A percentile compares a stretch with the other conserved stretches of the same genome.
Evolutionary conservation across 2,888 invertebrate species (phyloP).

Genomic region (Arctia plantaginis): DNA sequence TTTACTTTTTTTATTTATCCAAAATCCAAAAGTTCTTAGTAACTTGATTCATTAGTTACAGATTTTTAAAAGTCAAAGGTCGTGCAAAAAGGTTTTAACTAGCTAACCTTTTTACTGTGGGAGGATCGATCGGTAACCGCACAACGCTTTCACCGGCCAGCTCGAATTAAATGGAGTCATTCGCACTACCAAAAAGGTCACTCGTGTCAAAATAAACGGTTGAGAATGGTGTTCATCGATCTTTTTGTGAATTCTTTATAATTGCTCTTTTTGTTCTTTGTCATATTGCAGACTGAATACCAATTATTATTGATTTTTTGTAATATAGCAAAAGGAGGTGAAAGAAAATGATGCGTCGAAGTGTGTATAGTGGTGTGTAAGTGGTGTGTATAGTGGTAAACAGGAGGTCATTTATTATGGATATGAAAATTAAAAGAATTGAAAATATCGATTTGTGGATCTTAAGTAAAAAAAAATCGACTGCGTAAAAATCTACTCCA

Average conservation of each 20-base stretch:
- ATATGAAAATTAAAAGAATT: too few relatives aligned
- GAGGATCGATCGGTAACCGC: slow-evolving; percentile 34
- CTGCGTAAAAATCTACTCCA: too few relatives aligned
- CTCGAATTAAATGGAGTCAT: slow-evolving; percentile 34
- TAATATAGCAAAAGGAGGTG: too few relatives aligned
- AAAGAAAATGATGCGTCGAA: too few relatives aligned
- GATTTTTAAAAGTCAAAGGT: neutral
- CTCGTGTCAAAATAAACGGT: neutral
- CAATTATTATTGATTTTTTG: too few relatives aligned
- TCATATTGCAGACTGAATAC: neutral
- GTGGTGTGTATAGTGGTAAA: too few relatives aligned
- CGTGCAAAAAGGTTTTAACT: slow-evolving; percentile 24
- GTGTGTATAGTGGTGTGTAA: too few relatives aligned
- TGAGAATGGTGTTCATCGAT: neutral
- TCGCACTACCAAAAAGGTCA: neutral
- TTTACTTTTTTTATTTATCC: neutral
- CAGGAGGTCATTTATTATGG: too few relatives aligned
- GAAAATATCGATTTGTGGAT: too few relatives aligned
- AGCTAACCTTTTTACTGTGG: slow-evolving; percentile 31
- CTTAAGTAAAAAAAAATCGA: too few relatives aligned
- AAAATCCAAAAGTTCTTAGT: neutral
- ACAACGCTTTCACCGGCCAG: slow-evolving; percentile 33
- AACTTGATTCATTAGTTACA: neutral
- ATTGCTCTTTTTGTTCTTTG: neutral
- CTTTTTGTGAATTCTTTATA: neutral